phyloP scores from a whole-genome alignment of 2,888 invertebrate genomes.

The Drosophila mayaguana region DNA sequence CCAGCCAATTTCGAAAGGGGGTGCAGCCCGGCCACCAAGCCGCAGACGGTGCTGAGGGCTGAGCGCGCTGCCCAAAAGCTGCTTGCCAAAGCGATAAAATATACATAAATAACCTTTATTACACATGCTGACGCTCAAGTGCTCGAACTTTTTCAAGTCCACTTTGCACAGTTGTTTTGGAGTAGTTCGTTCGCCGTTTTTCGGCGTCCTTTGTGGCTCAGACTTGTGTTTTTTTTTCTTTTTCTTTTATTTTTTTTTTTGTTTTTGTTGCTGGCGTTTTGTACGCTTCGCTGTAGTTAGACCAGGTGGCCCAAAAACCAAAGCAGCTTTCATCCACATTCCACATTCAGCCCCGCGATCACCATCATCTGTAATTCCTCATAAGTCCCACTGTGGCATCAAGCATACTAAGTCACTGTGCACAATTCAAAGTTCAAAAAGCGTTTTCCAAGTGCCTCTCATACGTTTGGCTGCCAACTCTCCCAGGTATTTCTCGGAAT shows the following conservation, averaged over 20 bases:
- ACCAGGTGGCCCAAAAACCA: constrained; percentile 30
- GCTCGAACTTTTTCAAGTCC: constrained; percentile 78
- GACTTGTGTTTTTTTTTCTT: constrained; percentile 9
- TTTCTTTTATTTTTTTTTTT: no score
- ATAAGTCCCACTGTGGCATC: constrained; percentile 34
- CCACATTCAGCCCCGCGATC: neutral
- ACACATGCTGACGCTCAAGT: constrained; percentile 77
- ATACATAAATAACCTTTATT: constrained; percentile 80
- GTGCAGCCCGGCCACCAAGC: neutral
- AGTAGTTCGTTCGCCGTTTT: constrained; percentile 65
- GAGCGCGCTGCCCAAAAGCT: constrained; percentile 20
- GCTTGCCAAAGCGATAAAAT: constrained; percentile 63
- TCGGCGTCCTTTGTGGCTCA: constrained; percentile 40
- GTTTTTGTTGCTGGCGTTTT: constrained; percentile 4
- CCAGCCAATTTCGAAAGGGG: constrained; percentile 44
- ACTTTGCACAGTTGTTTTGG: constrained; percentile 75
- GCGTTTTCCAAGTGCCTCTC: constrained; percentile 20
- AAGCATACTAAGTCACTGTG: constrained; percentile 30
- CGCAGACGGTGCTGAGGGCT: neutral
- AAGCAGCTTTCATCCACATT: constrained; percentile 2
- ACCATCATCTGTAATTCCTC: constrained; percentile 2
- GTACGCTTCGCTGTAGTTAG: constrained; percentile 16
- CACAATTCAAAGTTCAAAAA: constrained; percentile 46
- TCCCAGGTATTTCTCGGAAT: constrained; percentile 8
- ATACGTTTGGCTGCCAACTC: neutral